Conservation (phyloP, 2,888 invertebrate species). For the Papilio demoleus region DNA sequence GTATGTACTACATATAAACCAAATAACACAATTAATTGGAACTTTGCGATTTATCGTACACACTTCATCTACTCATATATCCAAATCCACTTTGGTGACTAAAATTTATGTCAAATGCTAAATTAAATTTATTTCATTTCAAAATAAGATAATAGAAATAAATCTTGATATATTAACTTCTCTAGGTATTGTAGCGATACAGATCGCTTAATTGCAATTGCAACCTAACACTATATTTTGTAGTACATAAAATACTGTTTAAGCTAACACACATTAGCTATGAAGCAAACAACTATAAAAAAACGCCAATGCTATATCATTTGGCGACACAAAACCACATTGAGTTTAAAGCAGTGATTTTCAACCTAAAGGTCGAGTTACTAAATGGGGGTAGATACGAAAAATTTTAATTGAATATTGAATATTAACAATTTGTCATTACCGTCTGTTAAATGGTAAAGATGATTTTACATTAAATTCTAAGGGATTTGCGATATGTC, state of each 20-base stretch:
- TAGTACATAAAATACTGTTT: constrained; percentile 14
- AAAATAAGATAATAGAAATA: not conserved
- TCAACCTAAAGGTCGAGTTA: not conserved
- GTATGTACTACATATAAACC: not conserved
- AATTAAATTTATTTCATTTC: not conserved
- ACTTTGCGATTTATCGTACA: not conserved
- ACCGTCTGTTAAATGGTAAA: not conserved
- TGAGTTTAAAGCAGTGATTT: constrained; percentile 4
- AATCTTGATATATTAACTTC: not conserved
- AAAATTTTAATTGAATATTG: no score
- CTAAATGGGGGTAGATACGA: not conserved
- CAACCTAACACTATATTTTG: not conserved
- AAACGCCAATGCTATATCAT: constrained; percentile 23
- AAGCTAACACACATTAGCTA: constrained; percentile 11
- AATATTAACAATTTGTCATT: no score
- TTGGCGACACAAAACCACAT: constrained; percentile 26
- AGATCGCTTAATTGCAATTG: not conserved
- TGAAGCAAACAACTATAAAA: constrained; percentile 15
- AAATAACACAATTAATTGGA: not conserved
- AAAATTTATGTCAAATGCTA: not conserved
- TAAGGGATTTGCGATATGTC: not conserved
- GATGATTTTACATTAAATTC: not conserved
- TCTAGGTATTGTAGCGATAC: not conserved
- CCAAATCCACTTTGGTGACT: not conserved
- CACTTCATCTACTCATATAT: not conserved